Conservation (phyloP, 2,113 vertebrate genomes). For the Prunella himalayana region DNA sequence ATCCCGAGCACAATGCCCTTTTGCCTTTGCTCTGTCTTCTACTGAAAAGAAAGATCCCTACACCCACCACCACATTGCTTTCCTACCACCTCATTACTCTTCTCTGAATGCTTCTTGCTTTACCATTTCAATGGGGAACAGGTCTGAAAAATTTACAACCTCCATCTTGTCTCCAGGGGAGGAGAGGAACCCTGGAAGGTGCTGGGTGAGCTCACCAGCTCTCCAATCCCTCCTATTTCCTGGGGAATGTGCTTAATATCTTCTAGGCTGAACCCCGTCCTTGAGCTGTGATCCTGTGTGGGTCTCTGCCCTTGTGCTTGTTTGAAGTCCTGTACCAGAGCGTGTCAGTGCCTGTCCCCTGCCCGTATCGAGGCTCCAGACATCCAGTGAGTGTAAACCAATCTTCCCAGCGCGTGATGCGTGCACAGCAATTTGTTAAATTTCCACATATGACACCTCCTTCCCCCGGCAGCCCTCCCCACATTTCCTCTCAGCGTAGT, state of each 20-base stretch:
- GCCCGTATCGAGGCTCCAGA: not conserved
- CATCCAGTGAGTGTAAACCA: not conserved
- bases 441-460: conserved; percentile 22
- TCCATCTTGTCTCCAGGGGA: not conserved
- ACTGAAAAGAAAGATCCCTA: conserved; percentile 35
- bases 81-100: conserved; percentile 56
- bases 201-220: not conserved
- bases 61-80: conserved; percentile 40
- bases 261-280: not conserved
- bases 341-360: not conserved
- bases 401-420: not conserved
- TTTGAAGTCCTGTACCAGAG: not conserved
- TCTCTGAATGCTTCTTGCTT: conserved; percentile 36
- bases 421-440: not conserved
- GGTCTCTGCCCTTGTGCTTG: not conserved
- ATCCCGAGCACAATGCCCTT: conserved; percentile 12
- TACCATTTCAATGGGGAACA: not conserved
- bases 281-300: not conserved
- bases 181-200: conserved; percentile 10
- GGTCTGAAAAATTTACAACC: not conserved
- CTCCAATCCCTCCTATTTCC: not conserved
- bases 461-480: not conserved
- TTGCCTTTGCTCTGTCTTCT: conserved; percentile 20
- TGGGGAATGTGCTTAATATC: not conserved
- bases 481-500: conserved; percentile 55